Percentiles rank a stretch among this genome's conserved stretches.
These are phyloP conservation scores for Mellilla xanthometata DNA, from an alignment of 2,888 invertebrate species.

Conservation along the genomic window DNA sequence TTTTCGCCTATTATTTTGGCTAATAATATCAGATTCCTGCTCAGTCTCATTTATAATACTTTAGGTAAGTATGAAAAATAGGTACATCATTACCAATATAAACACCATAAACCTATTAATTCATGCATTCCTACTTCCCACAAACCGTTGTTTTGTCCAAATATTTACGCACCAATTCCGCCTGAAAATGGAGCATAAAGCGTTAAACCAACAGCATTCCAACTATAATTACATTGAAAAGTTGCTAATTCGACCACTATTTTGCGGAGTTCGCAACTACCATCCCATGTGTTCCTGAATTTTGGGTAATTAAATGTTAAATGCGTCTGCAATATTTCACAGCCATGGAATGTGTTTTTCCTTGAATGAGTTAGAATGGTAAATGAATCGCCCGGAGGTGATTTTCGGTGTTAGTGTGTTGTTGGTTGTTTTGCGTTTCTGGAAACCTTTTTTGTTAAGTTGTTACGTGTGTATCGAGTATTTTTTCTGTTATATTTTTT, in stretches of 20 bases:
- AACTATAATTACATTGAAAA: constrained; percentile 45
- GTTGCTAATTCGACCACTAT: constrained; percentile 42
- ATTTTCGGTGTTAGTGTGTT: too few species aligned
- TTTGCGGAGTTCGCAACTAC: constrained; percentile 27
- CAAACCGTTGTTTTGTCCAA: constrained; percentile 1
- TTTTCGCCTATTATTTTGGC: too few species aligned
- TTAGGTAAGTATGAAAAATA: too few species aligned
- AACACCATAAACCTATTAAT: too few species aligned
- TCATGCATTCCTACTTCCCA: too few species aligned
- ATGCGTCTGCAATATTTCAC: constrained; percentile 32
- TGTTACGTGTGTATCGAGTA: too few species aligned
- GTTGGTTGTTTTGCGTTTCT: too few species aligned
- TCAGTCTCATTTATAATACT: too few species aligned
- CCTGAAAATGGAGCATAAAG: constrained; percentile 14
- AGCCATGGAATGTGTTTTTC: constrained; percentile 23
- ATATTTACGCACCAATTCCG: constrained; percentile 19
- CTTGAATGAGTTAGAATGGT: constrained; percentile 15
- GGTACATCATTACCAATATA: too few species aligned
- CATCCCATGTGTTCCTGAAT: constrained; percentile 34
- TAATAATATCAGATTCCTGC: too few species aligned
- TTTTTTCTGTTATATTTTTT: too few species aligned
- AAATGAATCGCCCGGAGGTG: constrained; percentile 2
- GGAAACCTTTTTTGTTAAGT: too few species aligned
- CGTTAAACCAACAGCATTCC: constrained; percentile 22
- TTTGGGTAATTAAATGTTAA: constrained; percentile 41